These are phyloP conservation scores for Porites rus DNA, from an alignment of 92 coral and sea anemone species.

Conservation along the genomic window DNA sequence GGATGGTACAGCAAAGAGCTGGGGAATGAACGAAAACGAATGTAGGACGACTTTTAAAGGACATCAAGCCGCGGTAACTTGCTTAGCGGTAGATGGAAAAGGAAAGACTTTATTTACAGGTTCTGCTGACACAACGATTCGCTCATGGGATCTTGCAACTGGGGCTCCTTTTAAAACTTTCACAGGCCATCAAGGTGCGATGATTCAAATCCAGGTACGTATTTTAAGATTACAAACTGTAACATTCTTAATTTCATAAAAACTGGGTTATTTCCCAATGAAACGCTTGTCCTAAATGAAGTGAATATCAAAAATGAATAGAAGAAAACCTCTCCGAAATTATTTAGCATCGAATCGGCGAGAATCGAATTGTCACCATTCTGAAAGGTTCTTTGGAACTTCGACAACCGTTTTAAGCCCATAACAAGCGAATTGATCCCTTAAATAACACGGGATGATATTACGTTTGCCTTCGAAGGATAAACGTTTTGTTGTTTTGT, in stretches of 20 bases:
- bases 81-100: constrained; percentile 90
- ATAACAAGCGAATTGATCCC: constrained; percentile 9
- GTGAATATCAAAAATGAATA: constrained; percentile 10
- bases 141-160: constrained; percentile 94
- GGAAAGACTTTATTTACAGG: constrained; percentile 95
- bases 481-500: constrained; percentile 1
- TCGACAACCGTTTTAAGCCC: constrained; percentile 35
- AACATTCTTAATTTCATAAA: constrained; percentile 13
- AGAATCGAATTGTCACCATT: constrained; percentile 14
- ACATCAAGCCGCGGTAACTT: constrained; percentile 82
- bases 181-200: constrained; percentile 83
- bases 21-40: constrained; percentile 98
- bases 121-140: constrained; percentile 84
- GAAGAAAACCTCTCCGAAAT: constrained; percentile 23
- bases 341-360: constrained; percentile 3
- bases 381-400: constrained; percentile 23
- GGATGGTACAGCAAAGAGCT: constrained; percentile 92
- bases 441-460: constrained; percentile 14
- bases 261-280: constrained; percentile 19
- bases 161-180: constrained; percentile 81
- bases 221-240: background rate
- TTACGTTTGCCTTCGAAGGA: background rate
- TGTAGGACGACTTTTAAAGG: constrained; percentile 88
- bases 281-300: constrained; percentile 6
- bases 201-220: constrained; percentile 89